phyloP scores from a whole-genome alignment of 2,113 vertebrate species.

The Spilogale gracilis region DNA sequence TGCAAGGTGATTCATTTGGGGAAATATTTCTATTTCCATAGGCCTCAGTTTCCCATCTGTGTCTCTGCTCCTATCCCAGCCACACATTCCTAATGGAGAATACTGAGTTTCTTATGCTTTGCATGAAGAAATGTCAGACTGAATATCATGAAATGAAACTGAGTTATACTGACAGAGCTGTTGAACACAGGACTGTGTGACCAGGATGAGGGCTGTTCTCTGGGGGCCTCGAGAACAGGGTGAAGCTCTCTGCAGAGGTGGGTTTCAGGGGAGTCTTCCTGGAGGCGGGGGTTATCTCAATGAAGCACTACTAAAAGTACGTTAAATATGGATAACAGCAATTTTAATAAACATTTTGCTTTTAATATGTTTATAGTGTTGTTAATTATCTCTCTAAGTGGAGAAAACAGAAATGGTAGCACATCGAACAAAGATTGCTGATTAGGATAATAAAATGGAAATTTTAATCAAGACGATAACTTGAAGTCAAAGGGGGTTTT shows the following conservation, averaged over 20 bases:
- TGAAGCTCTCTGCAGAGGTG: not conserved
- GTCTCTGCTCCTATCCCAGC: not conserved
- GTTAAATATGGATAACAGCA: conserved; percentile 71
- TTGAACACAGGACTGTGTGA: not conserved
- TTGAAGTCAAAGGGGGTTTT: conserved; percentile 77
- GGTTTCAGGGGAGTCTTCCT: not conserved
- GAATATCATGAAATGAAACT: not conserved
- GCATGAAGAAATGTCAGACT: not conserved
- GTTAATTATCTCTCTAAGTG: conserved; percentile 84
- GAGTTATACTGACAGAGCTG: not conserved
- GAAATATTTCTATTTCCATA: not conserved
- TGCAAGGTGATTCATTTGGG: not conserved
- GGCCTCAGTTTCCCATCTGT: conserved; percentile 48
- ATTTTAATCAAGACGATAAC: conserved; percentile 83
- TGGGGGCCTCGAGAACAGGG: not conserved
- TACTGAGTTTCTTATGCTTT: not conserved
- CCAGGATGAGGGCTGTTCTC: not conserved
- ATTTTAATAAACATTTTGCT: conserved; percentile 81
- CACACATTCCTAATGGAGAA: not conserved
- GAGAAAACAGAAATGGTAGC: conserved; percentile 79
- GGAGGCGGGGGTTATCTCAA: not conserved
- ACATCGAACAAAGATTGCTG: conserved; percentile 81
- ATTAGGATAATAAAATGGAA: conserved; percentile 85
- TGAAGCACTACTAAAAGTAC: conserved; percentile 46
- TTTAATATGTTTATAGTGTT: conserved; percentile 83